Percentiles rank a stretch among this genome's conserved stretches.
Evolutionary conservation across 2,113 vertebrate genomes (phyloP).

Genomic region (Rhinoptilus africanus): DNA sequence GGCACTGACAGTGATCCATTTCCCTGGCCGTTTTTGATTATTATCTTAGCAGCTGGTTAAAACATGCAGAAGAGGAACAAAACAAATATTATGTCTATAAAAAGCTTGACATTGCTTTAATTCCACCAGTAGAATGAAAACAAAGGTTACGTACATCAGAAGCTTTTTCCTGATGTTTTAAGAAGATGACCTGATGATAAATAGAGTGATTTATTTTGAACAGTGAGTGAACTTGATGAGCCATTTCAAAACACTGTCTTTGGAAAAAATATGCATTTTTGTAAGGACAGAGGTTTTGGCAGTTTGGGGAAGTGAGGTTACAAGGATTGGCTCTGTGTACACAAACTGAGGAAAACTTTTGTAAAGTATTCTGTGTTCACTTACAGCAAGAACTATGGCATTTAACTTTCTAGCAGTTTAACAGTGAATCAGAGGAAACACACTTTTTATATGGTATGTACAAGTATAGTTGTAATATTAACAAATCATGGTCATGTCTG

Average conservation of each 20-base stretch:
- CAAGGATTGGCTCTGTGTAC: neutral
- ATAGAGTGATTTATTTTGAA: slow-evolving; percentile 42
- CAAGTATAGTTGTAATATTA: neutral
- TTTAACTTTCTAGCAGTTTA: neutral
- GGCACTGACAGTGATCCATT: neutral
- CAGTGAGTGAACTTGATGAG: slow-evolving; percentile 22
- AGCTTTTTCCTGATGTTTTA: slow-evolving; percentile 41
- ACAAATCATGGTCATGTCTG: neutral
- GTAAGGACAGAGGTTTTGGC: slow-evolving; percentile 10
- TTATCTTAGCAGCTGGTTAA: slow-evolving; percentile 37
- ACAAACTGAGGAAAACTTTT: neutral
- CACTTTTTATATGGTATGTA: neutral
- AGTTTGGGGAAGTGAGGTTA: slow-evolving; percentile 10
- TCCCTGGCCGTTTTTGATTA: neutral
- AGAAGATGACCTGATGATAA: slow-evolving; percentile 27
- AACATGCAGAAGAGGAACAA: neutral
- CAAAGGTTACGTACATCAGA: neutral
- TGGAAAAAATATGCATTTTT: neutral
- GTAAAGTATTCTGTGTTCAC: neutral
- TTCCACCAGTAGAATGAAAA: slow-evolving; percentile 17
- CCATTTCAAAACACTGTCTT: slow-evolving; percentile 27
- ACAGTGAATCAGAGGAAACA: neutral
- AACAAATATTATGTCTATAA: slow-evolving; percentile 40
- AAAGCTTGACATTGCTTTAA: slow-evolving; percentile 11
- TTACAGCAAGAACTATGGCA: neutral